These are phyloP conservation scores for Ischnus inquisitorius DNA, from an alignment of 2,888 invertebrate genomes.

Conservation along the genomic window DNA sequence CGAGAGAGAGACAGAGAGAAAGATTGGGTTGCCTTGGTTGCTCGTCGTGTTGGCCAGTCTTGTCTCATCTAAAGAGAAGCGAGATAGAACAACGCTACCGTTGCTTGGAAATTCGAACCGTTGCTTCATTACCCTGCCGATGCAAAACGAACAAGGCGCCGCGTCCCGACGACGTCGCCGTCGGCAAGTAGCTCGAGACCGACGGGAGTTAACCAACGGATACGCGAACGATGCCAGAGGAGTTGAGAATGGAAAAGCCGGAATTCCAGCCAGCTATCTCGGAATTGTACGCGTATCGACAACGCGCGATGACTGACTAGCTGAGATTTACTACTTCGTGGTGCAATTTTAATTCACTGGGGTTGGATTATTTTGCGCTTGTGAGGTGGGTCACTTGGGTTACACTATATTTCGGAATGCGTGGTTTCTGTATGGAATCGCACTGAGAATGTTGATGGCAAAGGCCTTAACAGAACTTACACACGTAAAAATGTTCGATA, in stretches of 20 bases:
- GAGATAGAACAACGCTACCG: slow-evolving; percentile 36
- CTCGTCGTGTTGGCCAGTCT: neutral
- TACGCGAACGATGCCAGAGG: neutral
- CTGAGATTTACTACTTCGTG: neutral
- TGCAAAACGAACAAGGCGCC: slow-evolving; percentile 45
- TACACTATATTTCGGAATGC: neutral
- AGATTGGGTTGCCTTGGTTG: neutral
- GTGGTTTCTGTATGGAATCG: too few species aligned
- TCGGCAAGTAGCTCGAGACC: neutral
- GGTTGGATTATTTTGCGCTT: neutral
- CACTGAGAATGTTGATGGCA: too few species aligned
- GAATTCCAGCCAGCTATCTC: neutral
- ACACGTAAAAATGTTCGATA: too few species aligned
- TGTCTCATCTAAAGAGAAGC: neutral
- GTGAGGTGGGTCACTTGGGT: neutral
- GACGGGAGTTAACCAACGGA: slow-evolving; percentile 1
- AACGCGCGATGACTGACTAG: neutral
- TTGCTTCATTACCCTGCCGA: slow-evolving; percentile 67
- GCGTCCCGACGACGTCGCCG: slow-evolving; percentile 45
- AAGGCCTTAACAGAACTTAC: too few species aligned
- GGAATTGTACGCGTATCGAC: neutral
- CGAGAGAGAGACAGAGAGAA: slow-evolving; percentile 36
- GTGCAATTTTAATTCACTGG: neutral
- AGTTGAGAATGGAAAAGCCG: neutral
- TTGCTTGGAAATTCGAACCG: slow-evolving; percentile 70